A percentile compares a stretch with the other conserved stretches of the same genome.
phyloP scores from a whole-genome alignment of 2,797 vertebrate species.

The Cygnus olor region DNA sequence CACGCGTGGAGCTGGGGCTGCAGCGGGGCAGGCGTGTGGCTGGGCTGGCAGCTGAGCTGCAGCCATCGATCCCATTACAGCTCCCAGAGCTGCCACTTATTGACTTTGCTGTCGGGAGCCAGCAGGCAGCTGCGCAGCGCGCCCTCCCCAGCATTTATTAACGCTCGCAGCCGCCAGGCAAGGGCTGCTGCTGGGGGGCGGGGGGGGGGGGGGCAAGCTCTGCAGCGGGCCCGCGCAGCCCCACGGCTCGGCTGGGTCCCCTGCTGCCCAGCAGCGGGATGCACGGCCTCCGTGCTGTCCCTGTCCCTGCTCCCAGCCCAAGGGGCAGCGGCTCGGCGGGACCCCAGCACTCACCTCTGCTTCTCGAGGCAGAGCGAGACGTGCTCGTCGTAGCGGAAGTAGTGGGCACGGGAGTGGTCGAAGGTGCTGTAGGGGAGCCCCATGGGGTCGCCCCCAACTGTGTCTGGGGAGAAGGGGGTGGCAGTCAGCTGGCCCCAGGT shows the following conservation, averaged over 20 bases:
- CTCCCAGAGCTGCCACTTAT: background rate
- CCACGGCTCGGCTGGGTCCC: too few relatives aligned
- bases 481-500: background rate
- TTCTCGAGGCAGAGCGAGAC: slow-evolving; percentile 94
- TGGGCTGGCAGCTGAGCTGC: background rate
- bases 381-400: slow-evolving; percentile 97
- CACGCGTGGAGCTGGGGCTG: background rate
- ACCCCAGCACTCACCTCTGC: slow-evolving; percentile 83
- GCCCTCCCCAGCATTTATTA: background rate
- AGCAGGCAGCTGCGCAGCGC: background rate
- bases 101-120: background rate
- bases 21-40: background rate
- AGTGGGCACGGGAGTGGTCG: slow-evolving; percentile 95
- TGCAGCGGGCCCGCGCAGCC: background rate
- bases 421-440: slow-evolving; percentile 94
- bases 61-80: background rate
- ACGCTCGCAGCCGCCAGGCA: background rate
- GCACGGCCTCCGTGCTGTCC: rapidly evolving
- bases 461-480: slow-evolving; percentile 77
- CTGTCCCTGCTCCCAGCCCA: rapidly evolving
- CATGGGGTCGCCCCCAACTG: slow-evolving; percentile 85
- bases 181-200: background rate
- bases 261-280: background rate
- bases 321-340: rapidly evolving
- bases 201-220: background rate